phyloP scores from a whole-genome alignment of 2,113 vertebrate genomes.

The Entomyzon cyanotis region DNA sequence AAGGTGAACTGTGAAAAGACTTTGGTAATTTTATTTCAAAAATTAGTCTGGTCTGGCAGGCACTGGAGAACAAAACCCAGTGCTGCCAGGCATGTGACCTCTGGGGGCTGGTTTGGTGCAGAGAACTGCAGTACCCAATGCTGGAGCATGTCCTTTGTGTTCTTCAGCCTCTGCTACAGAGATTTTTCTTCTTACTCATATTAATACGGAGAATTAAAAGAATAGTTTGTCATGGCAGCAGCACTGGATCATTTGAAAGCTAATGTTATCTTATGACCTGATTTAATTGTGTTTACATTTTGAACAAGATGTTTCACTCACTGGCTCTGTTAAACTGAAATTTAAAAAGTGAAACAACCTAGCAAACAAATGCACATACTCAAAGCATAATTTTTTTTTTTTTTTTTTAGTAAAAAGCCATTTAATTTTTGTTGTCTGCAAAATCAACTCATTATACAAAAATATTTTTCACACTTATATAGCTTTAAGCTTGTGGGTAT shows the following conservation, averaged over 20 bases:
- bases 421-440: not conserved
- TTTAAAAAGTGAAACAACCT: not conserved
- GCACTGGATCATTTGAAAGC: not conserved
- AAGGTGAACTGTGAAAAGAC: constrained; percentile 57
- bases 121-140: not conserved
- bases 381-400: not conserved
- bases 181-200: not conserved
- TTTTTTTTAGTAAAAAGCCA: not conserved
- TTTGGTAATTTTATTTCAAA: constrained; percentile 38
- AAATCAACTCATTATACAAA: not conserved
- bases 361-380: not conserved
- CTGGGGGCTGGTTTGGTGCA: not conserved
- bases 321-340: not conserved
- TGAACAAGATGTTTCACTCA: not conserved
- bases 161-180: not conserved
- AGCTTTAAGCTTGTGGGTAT: not conserved
- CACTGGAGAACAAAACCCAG: not conserved
- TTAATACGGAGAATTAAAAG: not conserved
- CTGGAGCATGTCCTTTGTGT: not conserved
- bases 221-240: not conserved
- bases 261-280: not conserved
- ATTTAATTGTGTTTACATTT: not conserved
- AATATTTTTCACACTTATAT: not conserved
- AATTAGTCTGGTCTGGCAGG: not conserved
- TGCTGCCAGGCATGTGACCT: not conserved